Percentiles rank a stretch among this genome's conserved stretches.
Evolutionary conservation across 1,140 invertebrate genomes (phyloP).

Genomic region (Saccostrea echinata): DNA sequence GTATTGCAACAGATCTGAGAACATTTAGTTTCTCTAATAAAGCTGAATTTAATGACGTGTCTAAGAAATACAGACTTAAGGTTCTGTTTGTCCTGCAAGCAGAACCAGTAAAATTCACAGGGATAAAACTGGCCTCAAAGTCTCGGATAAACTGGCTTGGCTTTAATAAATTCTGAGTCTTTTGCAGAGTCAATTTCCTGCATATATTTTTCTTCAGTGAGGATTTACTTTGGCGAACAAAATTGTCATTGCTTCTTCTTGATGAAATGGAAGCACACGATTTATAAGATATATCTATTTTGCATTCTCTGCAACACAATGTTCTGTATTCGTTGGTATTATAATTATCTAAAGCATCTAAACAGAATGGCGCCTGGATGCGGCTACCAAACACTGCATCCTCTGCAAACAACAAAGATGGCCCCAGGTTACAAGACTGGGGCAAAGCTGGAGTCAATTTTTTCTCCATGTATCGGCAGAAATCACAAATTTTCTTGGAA

Average conservation of each 20-base stretch:
- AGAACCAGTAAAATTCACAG: constrained; percentile 76
- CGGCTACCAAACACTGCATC: constrained; percentile 34
- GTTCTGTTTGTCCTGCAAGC: constrained; percentile 85
- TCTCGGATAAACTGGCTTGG: constrained; percentile 43
- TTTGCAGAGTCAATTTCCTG: constrained; percentile 58
- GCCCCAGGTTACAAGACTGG: constrained; percentile 17
- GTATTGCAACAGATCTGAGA: constrained; percentile 71
- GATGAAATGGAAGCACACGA: constrained; percentile 33
- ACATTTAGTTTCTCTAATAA: constrained; percentile 87
- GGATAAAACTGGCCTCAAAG: constrained; percentile 42
- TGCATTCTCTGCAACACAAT: constrained; percentile 64
- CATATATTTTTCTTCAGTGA: constrained; percentile 56
- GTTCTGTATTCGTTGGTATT: constrained; percentile 63
- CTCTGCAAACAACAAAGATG: constrained; percentile 44
- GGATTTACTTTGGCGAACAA: constrained; percentile 55
- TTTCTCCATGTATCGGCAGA: constrained; percentile 53
- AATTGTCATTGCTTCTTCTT: constrained; percentile 50
- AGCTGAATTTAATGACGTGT: constrained; percentile 85
- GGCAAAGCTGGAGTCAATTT: neutral
- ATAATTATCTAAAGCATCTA: constrained; percentile 63
- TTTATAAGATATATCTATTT: constrained; percentile 44
- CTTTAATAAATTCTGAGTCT: constrained; percentile 51
- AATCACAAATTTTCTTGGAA: constrained; percentile 58
- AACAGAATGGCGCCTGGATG: constrained; percentile 56
- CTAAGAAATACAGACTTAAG: constrained; percentile 86